Base-by-base conservation (phyloP, 2,113 vertebrate genomes). In the Dicentrarchus labrax region DNA sequence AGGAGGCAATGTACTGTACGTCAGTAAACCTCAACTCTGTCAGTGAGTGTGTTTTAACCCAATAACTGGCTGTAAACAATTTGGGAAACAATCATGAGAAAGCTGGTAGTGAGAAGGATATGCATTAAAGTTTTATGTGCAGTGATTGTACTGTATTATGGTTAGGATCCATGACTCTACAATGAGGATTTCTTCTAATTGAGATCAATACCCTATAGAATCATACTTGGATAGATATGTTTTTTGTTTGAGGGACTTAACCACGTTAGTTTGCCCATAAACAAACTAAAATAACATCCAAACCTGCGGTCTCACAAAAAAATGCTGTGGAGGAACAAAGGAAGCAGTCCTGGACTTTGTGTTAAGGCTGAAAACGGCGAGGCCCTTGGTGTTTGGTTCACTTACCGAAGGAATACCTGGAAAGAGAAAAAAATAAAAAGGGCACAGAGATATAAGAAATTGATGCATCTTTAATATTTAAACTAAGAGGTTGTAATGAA, bases 341-440 rank as follows among this genome's bases (percentile, higher is more conserved):
- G 12, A 19, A 38, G 39, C 21, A 11, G 57, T 56, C 53, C 45
- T 8, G 50, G 50, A 66, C 9, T 24, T 38, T 24, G 54, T 9
- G 24, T 50, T 6, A 19, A 3, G 13, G 53, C 15, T 48, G 69
- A 68, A 72, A 84, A 21, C 10, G 4, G 4, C 4, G 24, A 67
- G 4, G 13, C 9, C 3, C 4, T 24, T 4, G 21, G 38, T 17
- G 38, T 13, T 19, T 22, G 2, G 77, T 64, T 84, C 72, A 95
- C 94, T 95, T 91, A 95, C 95, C 95, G 57, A 96, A 96, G 11
- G 94, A 96, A 72, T 95, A 96, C 95, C 95, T 96, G 41, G 16
- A 72, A 48, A 89, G 60, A 86, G 53, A 68, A 64, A 4, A 22
- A 61, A 53, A 43, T 4, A 80, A 5, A 79, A 19, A 65, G 2